These are phyloP conservation scores for Parthenolecanium corni DNA, from an alignment of 2,888 invertebrate species.

Conservation along the genomic window DNA sequence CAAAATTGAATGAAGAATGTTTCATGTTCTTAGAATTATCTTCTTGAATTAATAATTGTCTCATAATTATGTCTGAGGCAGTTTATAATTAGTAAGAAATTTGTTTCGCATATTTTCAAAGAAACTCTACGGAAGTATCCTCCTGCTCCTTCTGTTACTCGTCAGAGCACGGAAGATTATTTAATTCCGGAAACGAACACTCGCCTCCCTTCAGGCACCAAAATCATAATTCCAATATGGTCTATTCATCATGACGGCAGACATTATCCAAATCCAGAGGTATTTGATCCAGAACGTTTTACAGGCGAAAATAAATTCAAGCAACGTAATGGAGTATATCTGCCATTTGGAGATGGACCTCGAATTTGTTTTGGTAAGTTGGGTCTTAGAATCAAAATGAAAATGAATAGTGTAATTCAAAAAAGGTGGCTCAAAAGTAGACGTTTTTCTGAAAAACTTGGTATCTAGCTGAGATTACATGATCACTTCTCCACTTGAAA, in stretches of 20 bases:
- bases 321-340: slow-evolving; percentile 44
- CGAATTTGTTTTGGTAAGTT: slow-evolving; percentile 46
- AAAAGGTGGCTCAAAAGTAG: no score
- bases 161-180: slow-evolving; percentile 38
- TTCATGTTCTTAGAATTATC: no score
- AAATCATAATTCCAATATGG: slow-evolving; percentile 45
- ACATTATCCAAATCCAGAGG: slow-evolving; percentile 49
- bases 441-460: no score
- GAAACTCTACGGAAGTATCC: slow-evolving; percentile 28
- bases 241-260: slow-evolving; percentile 50
- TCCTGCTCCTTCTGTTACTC: slow-evolving; percentile 36
- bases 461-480: no score
- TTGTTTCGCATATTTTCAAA: no score
- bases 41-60: no score
- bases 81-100: no score
- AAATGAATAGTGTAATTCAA: no score
- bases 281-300: slow-evolving; percentile 52
- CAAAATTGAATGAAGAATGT: no score
- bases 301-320: slow-evolving; percentile 43
- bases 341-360: slow-evolving; percentile 49
- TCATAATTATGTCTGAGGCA: no score
- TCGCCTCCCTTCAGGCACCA: slow-evolving; percentile 35
- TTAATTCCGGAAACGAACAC: slow-evolving; percentile 32
- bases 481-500: no score
- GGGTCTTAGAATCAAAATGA: no score